Percentiles rank a stretch among this genome's conserved stretches.
Conservation (phyloP, 2,113 vertebrate genomes). For the Protomyctophum bolini region DNA sequence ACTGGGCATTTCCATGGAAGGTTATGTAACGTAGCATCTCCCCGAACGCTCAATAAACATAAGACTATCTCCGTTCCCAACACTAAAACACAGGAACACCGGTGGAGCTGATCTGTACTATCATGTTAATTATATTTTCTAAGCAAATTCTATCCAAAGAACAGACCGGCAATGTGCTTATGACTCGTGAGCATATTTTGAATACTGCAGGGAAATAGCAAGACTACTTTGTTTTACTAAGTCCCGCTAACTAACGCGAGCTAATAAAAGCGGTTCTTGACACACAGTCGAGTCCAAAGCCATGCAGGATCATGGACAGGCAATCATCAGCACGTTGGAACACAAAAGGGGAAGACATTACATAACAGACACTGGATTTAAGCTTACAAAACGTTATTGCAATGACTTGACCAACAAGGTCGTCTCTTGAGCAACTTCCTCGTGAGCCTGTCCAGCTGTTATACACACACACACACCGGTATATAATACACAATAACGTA, state of each 20-base stretch:
- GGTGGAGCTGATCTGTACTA: slow-evolving; percentile 8
- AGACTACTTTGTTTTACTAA: slow-evolving; percentile 29
- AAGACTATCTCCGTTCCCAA: background rate
- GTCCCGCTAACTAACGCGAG: slow-evolving; percentile 35
- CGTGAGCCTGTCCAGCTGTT: too few species aligned
- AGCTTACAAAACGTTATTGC: background rate
- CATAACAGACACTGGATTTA: background rate
- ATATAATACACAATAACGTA: too few species aligned
- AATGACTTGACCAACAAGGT: background rate
- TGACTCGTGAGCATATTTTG: slow-evolving; percentile 37
- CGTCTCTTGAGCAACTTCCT: too few species aligned
- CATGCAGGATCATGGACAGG: slow-evolving; percentile 40
- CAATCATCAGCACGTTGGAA: slow-evolving; percentile 11
- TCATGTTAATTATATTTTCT: slow-evolving; percentile 42
- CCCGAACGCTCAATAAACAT: slow-evolving; percentile 18
- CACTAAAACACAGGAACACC: slow-evolving; percentile 1
- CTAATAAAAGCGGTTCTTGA: slow-evolving; percentile 15
- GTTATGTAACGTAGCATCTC: slow-evolving; percentile 23
- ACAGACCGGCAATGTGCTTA: slow-evolving; percentile 31
- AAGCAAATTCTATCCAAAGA: slow-evolving; percentile 50
- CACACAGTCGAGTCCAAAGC: slow-evolving; percentile 22
- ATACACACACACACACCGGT: background rate
- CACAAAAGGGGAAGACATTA: background rate
- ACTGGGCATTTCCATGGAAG: slow-evolving; percentile 23
- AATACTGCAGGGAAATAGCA: slow-evolving; percentile 45